These are phyloP conservation scores for Acromyrmex echinatior DNA, from an alignment of 1,140 invertebrate genomes.

Conservation along the genomic window DNA sequence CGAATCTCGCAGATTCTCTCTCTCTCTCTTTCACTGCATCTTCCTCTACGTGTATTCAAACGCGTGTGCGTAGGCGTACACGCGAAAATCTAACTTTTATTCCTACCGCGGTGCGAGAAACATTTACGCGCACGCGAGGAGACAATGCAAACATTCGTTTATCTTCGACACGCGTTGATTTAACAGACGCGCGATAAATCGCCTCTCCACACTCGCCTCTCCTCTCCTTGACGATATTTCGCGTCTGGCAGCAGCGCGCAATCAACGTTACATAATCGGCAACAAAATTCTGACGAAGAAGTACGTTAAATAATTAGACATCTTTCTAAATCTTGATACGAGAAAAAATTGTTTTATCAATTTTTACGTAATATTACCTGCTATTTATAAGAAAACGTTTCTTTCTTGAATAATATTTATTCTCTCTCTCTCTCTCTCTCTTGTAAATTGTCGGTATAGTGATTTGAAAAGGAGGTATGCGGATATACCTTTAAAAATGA, in stretches of 20 bases:
- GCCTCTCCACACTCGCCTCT: slow-evolving; percentile 29
- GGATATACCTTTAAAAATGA: slow-evolving; percentile 16
- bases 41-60: not conserved
- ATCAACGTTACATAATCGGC: slow-evolving; percentile 55
- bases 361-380: not conserved
- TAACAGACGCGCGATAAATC: slow-evolving; percentile 65
- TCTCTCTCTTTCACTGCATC: not conserved
- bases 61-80: not conserved
- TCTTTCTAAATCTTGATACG: not conserved
- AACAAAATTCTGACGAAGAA: not conserved
- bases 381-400: not conserved
- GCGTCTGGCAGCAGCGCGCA: not conserved
- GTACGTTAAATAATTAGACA: slow-evolving; percentile 6
- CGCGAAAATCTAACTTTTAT: slow-evolving; percentile 33
- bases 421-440: not conserved
- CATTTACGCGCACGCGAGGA: slow-evolving; percentile 53
- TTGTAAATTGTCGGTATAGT: too few relatives aligned
- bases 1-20: slow-evolving; percentile 62
- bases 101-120: slow-evolving; percentile 29
- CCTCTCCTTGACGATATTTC: slow-evolving; percentile 56
- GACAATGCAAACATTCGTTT: slow-evolving; percentile 75
- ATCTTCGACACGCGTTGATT: slow-evolving; percentile 72
- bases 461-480: not conserved
- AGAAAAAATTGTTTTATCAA: not conserved
- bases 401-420: not conserved